phyloP scores from a whole-genome alignment of 1,140 invertebrate species.

The Pseudachorutes palmiensis region DNA sequence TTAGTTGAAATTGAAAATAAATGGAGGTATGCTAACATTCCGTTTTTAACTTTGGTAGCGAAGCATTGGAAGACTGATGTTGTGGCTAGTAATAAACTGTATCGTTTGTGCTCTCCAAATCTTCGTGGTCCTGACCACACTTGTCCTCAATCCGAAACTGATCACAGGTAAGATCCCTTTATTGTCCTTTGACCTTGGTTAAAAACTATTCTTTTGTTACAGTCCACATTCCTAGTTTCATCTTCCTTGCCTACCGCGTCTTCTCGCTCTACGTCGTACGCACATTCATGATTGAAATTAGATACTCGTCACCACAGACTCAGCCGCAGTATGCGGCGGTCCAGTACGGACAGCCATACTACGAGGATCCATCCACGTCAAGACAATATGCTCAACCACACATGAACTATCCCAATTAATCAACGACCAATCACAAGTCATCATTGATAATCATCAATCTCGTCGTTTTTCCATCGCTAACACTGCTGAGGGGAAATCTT shows the following conservation, averaged over 20 bases:
- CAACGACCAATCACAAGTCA: not conserved
- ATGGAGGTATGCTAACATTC: not conserved
- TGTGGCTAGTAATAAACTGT: not conserved
- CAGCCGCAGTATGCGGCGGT: not conserved
- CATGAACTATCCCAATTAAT: not conserved
- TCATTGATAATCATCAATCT: not conserved
- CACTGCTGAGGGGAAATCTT: no score
- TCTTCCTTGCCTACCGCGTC: conserved; percentile 5
- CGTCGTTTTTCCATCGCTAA: no score
- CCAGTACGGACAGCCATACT: conserved; percentile 4
- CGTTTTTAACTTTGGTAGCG: not conserved
- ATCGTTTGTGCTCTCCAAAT: conserved; percentile 8
- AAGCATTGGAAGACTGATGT: conserved; percentile 1
- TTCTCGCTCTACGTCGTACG: conserved; percentile 5
- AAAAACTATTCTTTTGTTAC: no score
- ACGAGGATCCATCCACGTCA: not conserved
- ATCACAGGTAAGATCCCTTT: no score
- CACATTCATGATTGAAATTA: conserved; percentile 3
- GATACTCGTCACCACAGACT: not conserved
- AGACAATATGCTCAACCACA: not conserved
- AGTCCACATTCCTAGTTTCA: conserved; percentile 10
- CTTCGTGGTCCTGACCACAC: not conserved
- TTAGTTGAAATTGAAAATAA: not conserved
- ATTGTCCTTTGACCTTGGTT: no score
- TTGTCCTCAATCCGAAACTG: conserved; percentile 1